phyloP scores from a whole-genome alignment of 2,888 invertebrate species.

The Microctonus hyperodae region DNA sequence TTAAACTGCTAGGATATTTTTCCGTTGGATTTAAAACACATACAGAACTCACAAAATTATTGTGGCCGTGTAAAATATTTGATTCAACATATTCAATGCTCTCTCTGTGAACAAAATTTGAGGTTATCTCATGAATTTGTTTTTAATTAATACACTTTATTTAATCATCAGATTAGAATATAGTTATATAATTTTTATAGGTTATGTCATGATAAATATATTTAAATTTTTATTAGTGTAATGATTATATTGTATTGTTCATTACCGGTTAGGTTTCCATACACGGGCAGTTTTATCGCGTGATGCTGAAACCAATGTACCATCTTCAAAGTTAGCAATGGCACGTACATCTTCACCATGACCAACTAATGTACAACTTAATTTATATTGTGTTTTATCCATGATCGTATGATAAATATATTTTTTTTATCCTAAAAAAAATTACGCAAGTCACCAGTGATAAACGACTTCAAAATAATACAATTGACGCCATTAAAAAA shows the following conservation, averaged over 20 bases:
- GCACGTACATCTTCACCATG: constrained; percentile 88
- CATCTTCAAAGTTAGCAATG: constrained; percentile 71
- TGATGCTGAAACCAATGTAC: constrained; percentile 84
- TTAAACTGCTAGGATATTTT: constrained; percentile 76
- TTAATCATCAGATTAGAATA: background rate
- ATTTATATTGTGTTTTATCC: constrained; percentile 70
- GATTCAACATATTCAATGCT: constrained; percentile 72
- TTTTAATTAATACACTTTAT: no score
- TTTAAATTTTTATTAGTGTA: constrained; percentile 19
- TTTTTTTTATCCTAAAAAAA: background rate
- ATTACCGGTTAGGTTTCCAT: constrained; percentile 81
- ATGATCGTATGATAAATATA: constrained; percentile 31
- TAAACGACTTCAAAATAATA: constrained; percentile 7
- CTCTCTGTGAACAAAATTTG: constrained; percentile 63
- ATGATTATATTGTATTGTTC: constrained; percentile 15
- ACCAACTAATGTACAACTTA: constrained; percentile 79
- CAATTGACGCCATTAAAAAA: constrained; percentile 8
- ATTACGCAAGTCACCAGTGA: constrained; percentile 23
- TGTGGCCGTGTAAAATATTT: constrained; percentile 79
- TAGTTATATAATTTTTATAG: no score
- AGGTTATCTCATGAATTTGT: no score
- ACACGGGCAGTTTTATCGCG: constrained; percentile 87
- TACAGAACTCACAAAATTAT: constrained; percentile 85
- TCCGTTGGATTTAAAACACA: constrained; percentile 77
- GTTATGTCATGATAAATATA: constrained; percentile 11